Evolutionary conservation across 2,113 vertebrate genomes (phyloP), one percentile per base, ranked within the genome.

Genomic region (Setophaga coronata): DNA sequence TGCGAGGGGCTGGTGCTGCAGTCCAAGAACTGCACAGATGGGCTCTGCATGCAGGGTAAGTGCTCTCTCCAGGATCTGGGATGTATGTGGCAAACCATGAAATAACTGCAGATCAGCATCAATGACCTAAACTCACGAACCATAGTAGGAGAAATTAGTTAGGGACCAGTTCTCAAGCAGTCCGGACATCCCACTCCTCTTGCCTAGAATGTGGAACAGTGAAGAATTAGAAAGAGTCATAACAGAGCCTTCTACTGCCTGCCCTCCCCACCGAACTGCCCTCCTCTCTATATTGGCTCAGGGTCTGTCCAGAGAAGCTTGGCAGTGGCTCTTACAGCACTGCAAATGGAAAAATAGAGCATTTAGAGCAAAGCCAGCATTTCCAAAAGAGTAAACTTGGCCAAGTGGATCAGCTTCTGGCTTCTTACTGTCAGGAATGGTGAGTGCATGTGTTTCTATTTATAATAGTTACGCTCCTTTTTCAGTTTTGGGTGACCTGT

Each of bases 21-120:
- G 95, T 99, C 99, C 87, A 99, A 99, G 97, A 99, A 99, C 98
- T 99, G 99, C 89, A 99, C 99, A 0, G 98, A 99, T 3, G 99
- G 99, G 45, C 98, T 99, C 79, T 99, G 99, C 95, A 99, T 99
- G 99, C 99, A 99, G 97, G 98, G 99, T 99, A 97, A 99, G 99
- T 98, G 56, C 69, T 1, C 2, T 19, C 62, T 71, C 11, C 0
- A 0, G 57, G 33, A 3, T 36, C 33, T 45, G 71, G 29, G 45
- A 28, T 18, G 14, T 18, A 5, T 10, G 29, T 42, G 48, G n/a
- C 7, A 67, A 83, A 58, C 15, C 14, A 54, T 60, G 24, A 48
- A 47, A 20, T 2, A 69, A 60, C 57, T 80, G 31, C 40, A 26
- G 29, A 18, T 56, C 40, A 53, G 12, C 25, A 24, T 51, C 67